These are phyloP conservation scores for Endotricha flammealis DNA, from an alignment of 2,888 invertebrate genomes.

Conservation along the genomic window DNA sequence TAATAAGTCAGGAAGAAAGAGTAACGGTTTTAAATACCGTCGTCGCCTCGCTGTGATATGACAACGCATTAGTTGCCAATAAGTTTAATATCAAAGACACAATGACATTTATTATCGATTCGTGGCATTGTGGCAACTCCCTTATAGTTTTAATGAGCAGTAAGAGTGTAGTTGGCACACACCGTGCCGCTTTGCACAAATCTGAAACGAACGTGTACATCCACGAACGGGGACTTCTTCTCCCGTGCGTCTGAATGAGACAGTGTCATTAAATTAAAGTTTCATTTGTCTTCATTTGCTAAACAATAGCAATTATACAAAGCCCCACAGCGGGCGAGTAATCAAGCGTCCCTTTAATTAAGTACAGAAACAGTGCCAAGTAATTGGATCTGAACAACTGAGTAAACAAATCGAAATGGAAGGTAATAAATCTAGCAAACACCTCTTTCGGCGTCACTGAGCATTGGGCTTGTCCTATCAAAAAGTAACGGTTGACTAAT, in stretches of 20 bases:
- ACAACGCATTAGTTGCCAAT: no score
- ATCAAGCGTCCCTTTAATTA: conserved; percentile 79
- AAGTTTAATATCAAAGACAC: no score
- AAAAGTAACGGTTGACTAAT: conserved; percentile 36
- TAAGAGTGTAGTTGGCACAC: no score
- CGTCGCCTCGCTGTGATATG: no score
- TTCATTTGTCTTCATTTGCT: conserved; percentile 79
- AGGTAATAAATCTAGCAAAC: conserved; percentile 76
- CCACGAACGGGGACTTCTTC: conserved; percentile 53
- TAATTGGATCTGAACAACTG: conserved; percentile 79
- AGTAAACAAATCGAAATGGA: conserved; percentile 78
- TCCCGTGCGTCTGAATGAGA: conserved; percentile 65
- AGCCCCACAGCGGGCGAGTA: conserved; percentile 77
- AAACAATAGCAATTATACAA: conserved; percentile 79
- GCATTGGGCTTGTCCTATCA: conserved; percentile 42
- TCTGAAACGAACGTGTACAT: conserved; percentile 14
- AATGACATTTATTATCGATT: no score
- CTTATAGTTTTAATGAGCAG: no score
- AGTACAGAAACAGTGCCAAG: conserved; percentile 78
- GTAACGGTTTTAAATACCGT: no score
- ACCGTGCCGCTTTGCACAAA: no score
- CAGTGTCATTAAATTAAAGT: conserved; percentile 78
- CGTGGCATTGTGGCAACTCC: no score
- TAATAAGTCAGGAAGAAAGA: no score
- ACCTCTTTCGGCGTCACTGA: conserved; percentile 66